Conservation (phyloP, 2,888 invertebrate genomes). For the Caenorhabditis japonica region DNA sequence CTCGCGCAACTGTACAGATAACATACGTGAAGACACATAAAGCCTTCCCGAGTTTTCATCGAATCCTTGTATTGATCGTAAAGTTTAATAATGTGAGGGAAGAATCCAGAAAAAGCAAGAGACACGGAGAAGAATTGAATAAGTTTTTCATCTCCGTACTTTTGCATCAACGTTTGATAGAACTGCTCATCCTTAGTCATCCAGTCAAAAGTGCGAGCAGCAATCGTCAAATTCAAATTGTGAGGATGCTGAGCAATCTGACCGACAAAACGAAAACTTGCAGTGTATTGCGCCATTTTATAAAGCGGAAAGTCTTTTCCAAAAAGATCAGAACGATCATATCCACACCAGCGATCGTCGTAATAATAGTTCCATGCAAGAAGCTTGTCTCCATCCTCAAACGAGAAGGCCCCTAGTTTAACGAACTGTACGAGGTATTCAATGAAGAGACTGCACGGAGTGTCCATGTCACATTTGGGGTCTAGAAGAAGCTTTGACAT, state of each 20-base stretch:
- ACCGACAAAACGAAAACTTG: conserved; percentile 7
- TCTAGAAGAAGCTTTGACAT: not conserved
- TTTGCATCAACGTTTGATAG: conserved; percentile 5
- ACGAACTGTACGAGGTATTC: conserved; percentile 23
- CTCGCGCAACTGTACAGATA: conserved; percentile 24
- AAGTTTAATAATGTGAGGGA: conserved; percentile 1
- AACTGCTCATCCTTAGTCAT: conserved; percentile 8
- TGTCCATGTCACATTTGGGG: not conserved
- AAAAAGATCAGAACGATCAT: conserved; percentile 26
- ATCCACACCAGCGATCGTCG: conserved; percentile 36
- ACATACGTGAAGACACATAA: conserved; percentile 12
- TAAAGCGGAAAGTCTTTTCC: conserved; percentile 1
- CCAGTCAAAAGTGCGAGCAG: conserved; percentile 4
- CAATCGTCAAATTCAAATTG: not conserved
- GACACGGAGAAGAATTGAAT: conserved; percentile 18
- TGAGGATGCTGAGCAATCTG: conserved; percentile 12
- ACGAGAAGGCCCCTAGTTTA: conserved; percentile 12
- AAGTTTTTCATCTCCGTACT: conserved; percentile 23
- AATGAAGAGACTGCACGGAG: conserved; percentile 5
- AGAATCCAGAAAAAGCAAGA: conserved; percentile 1
- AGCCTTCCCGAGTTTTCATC: not conserved
- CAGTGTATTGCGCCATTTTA: not conserved
- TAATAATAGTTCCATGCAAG: conserved; percentile 46
- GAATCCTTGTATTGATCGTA: not conserved
- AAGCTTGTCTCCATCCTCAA: conserved; percentile 5